A percentile compares a stretch with the other conserved stretches of the same genome.
phyloP scores from a whole-genome alignment of 2,113 vertebrate species.

The Vimba vimba region DNA sequence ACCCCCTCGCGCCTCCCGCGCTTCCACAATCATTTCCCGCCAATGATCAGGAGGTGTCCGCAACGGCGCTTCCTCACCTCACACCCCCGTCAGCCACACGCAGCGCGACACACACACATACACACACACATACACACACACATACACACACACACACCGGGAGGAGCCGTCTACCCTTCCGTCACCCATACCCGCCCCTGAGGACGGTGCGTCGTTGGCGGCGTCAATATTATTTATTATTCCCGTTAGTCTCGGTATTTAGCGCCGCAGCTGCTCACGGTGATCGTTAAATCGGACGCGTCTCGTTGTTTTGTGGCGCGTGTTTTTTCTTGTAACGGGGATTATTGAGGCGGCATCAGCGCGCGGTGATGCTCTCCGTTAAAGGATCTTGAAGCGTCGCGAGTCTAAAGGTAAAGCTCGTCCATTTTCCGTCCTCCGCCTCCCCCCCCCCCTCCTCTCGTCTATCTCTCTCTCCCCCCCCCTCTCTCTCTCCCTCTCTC shows the following conservation, averaged over 20 bases:
- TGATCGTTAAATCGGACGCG: slow-evolving; percentile 41
- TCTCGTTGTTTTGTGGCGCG: slow-evolving; percentile 36
- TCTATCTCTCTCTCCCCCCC: slow-evolving; percentile 20
- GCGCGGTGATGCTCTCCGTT: slow-evolving; percentile 56
- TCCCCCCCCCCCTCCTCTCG: slow-evolving; percentile 1
- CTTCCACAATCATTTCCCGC: slow-evolving; percentile 73
- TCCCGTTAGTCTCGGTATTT: slow-evolving; percentile 62
- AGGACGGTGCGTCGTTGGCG: slow-evolving; percentile 63
- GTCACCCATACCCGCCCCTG: slow-evolving; percentile 62
- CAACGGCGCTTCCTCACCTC: slow-evolving; percentile 81
- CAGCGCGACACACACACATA: slow-evolving; percentile 51
- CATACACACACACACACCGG: slow-evolving; percentile 58
- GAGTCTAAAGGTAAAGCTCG: slow-evolving; percentile 65
- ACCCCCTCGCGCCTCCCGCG: slow-evolving; percentile 69
- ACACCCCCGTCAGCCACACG: slow-evolving; percentile 65
- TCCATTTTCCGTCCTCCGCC: slow-evolving; percentile 53
- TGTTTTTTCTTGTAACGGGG: slow-evolving; percentile 34
- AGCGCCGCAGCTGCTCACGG: slow-evolving; percentile 50
- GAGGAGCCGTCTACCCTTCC: slow-evolving; percentile 64
- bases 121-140: slow-evolving; percentile 61
- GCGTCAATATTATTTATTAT: slow-evolving; percentile 64
- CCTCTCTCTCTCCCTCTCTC: slow-evolving; percentile 34
- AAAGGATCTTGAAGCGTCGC: slow-evolving; percentile 56
- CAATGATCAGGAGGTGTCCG: slow-evolving; percentile 80
- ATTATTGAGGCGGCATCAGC: slow-evolving; percentile 30